Percentiles rank a stretch among this genome's conserved stretches.
These are phyloP conservation scores for Tachysurus fulvidraco DNA, from an alignment of 2,113 vertebrate species.

Conservation along the genomic window DNA sequence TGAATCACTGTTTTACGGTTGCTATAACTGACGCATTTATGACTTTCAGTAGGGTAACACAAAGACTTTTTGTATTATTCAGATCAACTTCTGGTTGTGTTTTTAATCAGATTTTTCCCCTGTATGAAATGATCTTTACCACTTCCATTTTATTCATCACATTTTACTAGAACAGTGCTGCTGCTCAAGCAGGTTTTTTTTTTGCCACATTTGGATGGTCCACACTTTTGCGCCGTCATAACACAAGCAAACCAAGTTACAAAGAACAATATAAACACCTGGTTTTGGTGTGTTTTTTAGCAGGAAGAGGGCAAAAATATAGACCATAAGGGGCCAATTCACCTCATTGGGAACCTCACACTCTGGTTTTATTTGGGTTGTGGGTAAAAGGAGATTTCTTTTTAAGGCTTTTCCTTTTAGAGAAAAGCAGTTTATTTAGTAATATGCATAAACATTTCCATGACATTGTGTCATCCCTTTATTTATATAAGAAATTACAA, in stretches of 20 bases:
- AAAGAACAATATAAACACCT: neutral
- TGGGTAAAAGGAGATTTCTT: neutral
- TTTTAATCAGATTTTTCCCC: slow-evolving; percentile 52
- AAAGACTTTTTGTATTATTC: slow-evolving; percentile 37
- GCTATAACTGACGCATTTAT: slow-evolving; percentile 40
- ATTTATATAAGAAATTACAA: neutral
- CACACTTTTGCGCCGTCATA: neutral
- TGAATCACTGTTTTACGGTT: slow-evolving; percentile 52
- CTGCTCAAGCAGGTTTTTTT: neutral
- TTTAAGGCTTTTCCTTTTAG: neutral
- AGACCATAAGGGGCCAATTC: neutral
- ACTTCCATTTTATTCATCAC: slow-evolving; percentile 50
- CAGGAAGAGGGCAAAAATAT: neutral
- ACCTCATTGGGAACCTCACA: neutral
- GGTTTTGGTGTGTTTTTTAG: slow-evolving; percentile 5
- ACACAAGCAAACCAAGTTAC: neutral
- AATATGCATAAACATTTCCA: neutral
- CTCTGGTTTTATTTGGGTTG: neutral
- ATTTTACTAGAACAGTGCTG: slow-evolving; percentile 41
- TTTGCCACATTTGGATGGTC: neutral
- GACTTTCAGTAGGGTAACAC: slow-evolving; percentile 41
- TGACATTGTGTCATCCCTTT: neutral
- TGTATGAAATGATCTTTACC: slow-evolving; percentile 27
- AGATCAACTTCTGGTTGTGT: slow-evolving; percentile 41
- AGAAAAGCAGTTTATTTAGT: neutral